Percentiles rank a stretch among this genome's conserved stretches.
Evolutionary conservation across 2,888 invertebrate genomes (phyloP).

Genomic region (Xanthostigma xanthostigma): DNA sequence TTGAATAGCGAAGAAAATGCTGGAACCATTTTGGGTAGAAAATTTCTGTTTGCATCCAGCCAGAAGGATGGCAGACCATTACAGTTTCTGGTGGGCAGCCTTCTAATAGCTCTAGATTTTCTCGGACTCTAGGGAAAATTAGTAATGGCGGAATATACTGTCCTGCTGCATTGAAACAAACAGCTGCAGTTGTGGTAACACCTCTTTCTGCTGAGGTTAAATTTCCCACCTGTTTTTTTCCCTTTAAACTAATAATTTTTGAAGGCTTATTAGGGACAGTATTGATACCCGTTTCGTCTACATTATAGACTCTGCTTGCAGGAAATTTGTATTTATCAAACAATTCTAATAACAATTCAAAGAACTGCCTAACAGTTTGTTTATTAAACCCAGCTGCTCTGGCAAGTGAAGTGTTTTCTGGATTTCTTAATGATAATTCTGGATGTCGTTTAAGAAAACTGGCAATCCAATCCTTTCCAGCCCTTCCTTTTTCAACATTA

Average conservation of each 20-base stretch:
- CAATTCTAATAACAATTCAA: constrained; percentile 10
- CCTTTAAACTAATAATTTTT: constrained; percentile 16
- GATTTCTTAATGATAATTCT: constrained; percentile 6
- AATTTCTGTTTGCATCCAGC: constrained; percentile 10
- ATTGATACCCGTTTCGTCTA: constrained; percentile 19
- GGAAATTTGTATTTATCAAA: constrained; percentile 14
- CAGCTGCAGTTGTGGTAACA: no score
- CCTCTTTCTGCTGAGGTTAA: not conserved
- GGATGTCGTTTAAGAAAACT: constrained; percentile 11
- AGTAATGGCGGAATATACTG: not conserved
- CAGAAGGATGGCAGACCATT: constrained; percentile 10
- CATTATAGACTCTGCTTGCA: constrained; percentile 18
- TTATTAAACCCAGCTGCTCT: constrained; percentile 11
- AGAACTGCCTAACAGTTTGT: constrained; percentile 14
- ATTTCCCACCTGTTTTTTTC: constrained; percentile 17
- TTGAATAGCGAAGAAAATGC: not conserved
- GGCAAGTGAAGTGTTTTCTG: constrained; percentile 5
- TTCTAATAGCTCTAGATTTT: constrained; percentile 10
- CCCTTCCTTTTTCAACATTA: constrained; percentile 8
- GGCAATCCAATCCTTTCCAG: constrained; percentile 11
- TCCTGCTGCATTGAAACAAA: no score
- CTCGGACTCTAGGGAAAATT: constrained; percentile 6
- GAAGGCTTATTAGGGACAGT: constrained; percentile 13
- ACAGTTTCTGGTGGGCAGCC: constrained; percentile 7
- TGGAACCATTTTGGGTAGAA: constrained; percentile 8